Conservation (phyloP, 2,888 invertebrate genomes). For the Tetanocera ferruginea region DNA sequence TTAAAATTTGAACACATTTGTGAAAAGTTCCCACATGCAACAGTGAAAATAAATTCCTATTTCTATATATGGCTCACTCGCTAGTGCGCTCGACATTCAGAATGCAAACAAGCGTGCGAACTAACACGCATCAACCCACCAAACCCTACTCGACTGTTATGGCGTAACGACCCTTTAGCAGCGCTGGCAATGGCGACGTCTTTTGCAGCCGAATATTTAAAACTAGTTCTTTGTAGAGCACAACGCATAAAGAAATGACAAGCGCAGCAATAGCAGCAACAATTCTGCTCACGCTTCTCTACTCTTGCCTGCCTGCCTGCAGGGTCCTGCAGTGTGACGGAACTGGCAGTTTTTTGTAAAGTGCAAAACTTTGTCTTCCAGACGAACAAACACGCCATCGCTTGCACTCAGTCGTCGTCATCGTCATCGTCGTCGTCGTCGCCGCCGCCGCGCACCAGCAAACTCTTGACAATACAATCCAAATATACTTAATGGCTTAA, state of each 20-base stretch:
- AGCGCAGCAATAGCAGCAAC: conserved; percentile 32
- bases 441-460: neutral
- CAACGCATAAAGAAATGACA: conserved; percentile 8
- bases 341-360: neutral
- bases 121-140: neutral
- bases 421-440: too few species aligned
- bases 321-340: neutral
- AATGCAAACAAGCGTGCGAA: neutral
- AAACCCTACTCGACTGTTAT: neutral
- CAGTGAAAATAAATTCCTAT: conserved; percentile 23
- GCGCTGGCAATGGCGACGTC: neutral
- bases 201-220: conserved; percentile 9
- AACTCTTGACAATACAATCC: conserved; percentile 34
- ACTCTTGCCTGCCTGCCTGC: neutral
- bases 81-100: neutral
- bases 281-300: neutral
- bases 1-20: conserved; percentile 16
- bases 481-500: conserved; percentile 38
- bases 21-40: conserved; percentile 12
- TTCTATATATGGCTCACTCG: neutral
- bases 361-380: conserved; percentile 26
- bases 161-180: neutral
- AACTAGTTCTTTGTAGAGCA: neutral
- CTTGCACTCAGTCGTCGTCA: neutral
- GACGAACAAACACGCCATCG: conserved; percentile 28